phyloP scores from a whole-genome alignment of 2,797 vertebrate species.

The Crocidura indochinensis region DNA sequence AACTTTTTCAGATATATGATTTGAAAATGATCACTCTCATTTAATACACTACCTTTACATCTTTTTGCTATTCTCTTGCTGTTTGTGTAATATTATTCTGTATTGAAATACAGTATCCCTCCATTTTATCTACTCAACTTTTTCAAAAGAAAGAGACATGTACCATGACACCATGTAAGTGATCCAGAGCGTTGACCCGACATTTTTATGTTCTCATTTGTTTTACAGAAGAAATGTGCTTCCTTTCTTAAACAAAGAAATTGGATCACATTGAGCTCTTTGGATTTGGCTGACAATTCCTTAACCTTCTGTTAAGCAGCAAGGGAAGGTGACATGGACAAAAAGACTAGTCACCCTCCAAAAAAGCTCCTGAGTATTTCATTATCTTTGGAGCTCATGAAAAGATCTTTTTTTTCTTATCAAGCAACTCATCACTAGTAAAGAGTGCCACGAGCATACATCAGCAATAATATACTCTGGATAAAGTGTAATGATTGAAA shows the following conservation, averaged over 20 bases:
- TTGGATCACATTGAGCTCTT: conserved; percentile 4
- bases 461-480: not conserved
- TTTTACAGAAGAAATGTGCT: conserved; percentile 43
- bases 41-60: not conserved
- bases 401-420: conserved; percentile 65
- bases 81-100: not conserved
- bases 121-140: not conserved
- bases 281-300: not conserved
- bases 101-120: not conserved
- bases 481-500: conserved; percentile 39
- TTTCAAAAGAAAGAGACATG: conserved; percentile 7
- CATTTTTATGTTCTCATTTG: conserved; percentile 32
- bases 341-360: not conserved
- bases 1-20: not conserved
- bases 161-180: not conserved
- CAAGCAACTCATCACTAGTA: conserved; percentile 34
- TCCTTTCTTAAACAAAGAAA: conserved; percentile 58
- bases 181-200: not conserved
- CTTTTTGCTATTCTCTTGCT: not conserved
- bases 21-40: not conserved
- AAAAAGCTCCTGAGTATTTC: not conserved
- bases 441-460: not conserved
- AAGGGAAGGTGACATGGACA: conserved; percentile 37
- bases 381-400: conserved; percentile 54
- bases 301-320: conserved; percentile 38